Evolutionary conservation across 2,888 invertebrate species (phyloP).

Genomic region (Agonopterix alstromeriana): DNA sequence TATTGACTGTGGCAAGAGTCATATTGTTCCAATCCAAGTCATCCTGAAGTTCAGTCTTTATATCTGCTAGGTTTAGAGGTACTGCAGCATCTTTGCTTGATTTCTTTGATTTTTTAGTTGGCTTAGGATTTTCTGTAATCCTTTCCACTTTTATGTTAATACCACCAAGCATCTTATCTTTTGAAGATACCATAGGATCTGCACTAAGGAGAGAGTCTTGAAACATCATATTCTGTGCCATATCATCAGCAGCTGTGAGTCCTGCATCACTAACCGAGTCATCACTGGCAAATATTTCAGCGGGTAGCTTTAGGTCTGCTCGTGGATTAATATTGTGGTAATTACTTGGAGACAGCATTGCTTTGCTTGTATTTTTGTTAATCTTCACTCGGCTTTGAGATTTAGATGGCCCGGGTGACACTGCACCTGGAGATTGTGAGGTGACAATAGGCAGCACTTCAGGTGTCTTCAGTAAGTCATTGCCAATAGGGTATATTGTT

Average conservation of each 20-base stretch:
- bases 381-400: slow-evolving; percentile 22
- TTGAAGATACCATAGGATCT: slow-evolving; percentile 28
- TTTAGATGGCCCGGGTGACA: slow-evolving; percentile 37
- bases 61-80: slow-evolving; percentile 49
- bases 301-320: slow-evolving; percentile 62
- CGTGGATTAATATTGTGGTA: slow-evolving; percentile 53
- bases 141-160: slow-evolving; percentile 61
- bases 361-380: slow-evolving; percentile 27
- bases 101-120: slow-evolving; percentile 47
- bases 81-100: slow-evolving; percentile 26
- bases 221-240: slow-evolving; percentile 31
- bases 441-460: slow-evolving; percentile 37
- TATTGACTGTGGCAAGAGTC: slow-evolving; percentile 64
- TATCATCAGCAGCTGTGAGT: slow-evolving; percentile 38
- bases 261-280: slow-evolving; percentile 64
- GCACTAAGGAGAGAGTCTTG: slow-evolving; percentile 16
- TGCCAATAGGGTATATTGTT: slow-evolving; percentile 33
- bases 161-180: slow-evolving; percentile 64
- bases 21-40: slow-evolving; percentile 69
- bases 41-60: slow-evolving; percentile 70
- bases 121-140: slow-evolving; percentile 24
- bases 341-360: slow-evolving; percentile 34
- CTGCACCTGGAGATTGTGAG: slow-evolving; percentile 37
- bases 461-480: slow-evolving; percentile 24
- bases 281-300: slow-evolving; percentile 71